Base-by-base conservation (phyloP, 2,797 vertebrate genomes). In the Poecilia gillii region DNA sequence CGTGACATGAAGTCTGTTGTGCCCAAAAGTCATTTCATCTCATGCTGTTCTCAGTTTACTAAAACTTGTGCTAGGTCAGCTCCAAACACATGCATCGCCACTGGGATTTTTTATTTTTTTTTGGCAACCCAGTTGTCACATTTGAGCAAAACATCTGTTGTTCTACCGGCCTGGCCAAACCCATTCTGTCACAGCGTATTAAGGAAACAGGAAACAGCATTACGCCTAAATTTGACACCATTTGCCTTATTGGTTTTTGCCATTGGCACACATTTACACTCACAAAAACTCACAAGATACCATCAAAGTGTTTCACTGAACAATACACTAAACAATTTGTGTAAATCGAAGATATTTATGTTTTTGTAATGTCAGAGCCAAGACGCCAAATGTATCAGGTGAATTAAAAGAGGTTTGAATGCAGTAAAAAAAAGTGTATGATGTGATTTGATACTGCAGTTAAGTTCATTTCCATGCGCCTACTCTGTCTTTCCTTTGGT, bases 111-210 rank as follows among this genome's bases (percentile, higher is more conserved):
- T 73, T 88, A 0, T 46, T 20, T 33, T 36, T 41, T 83, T 93
- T 83, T 91, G 92, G 90, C 88, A 92, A 90, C 90, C 81, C 1
- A 13, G 81, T 89, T 93, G 93, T 94, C 90, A 93, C 88, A 89
- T 88, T 88, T 77, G 59, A 90, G 91, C 84, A 91, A 93, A 95
- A 95, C 94, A 95, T 97, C 97, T 98, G 98, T 97, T 99, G 97
- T 97, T 97, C 96, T 96, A 96, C 96, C 93, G 95, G 97, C 96
- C 96, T 93, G 95, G 92, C 94, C 97, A 98, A 98, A 98, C 97
- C 96, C 97, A 96, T 97, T 97, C 97, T 98, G 97, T 98, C 97
- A 92, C 96, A 96, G 96, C 95, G 96, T 97, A 98, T 99, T 98
- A 98, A 96, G 96, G 96, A 97, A 98, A 98, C 95, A 96, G 96